A percentile compares a stretch with the other conserved stretches of the same genome.
Conservation (phyloP, 2,888 invertebrate species). For the Drosophila testacea region DNA sequence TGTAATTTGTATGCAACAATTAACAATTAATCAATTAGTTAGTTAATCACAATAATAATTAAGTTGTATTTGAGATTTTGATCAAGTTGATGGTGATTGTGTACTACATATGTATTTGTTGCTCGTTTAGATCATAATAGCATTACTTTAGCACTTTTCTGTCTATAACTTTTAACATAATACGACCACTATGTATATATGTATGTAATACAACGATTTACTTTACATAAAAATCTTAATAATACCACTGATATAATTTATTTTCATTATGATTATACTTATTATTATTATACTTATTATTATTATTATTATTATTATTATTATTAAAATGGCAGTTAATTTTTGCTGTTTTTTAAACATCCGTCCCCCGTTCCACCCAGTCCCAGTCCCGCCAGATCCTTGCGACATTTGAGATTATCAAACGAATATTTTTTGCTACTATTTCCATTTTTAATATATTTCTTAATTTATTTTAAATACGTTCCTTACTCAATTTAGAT, state of each 20-base stretch:
- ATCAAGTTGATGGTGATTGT: slow-evolving; percentile 10
- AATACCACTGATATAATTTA: slow-evolving; percentile 11
- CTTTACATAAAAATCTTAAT: slow-evolving; percentile 35
- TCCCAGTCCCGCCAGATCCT: slow-evolving; percentile 8
- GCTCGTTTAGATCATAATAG: slow-evolving; percentile 39
- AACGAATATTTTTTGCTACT: slow-evolving; percentile 20
- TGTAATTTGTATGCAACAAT: slow-evolving; percentile 39
- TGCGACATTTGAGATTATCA: slow-evolving; percentile 15
- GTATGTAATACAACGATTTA: slow-evolving; percentile 49
- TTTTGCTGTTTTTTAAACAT: slow-evolving; percentile 16
- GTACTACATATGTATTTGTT: slow-evolving; percentile 26
- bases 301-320: slow-evolving; percentile 3
- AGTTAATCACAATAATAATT: slow-evolving; percentile 3
- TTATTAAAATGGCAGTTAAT: slow-evolving; percentile 27
- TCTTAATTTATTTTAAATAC: background rate
- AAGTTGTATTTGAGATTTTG: slow-evolving; percentile 1
- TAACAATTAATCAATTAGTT: slow-evolving; percentile 20
- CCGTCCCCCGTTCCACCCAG: background rate
- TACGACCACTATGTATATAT: slow-evolving; percentile 55
- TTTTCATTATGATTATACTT: slow-evolving; percentile 1
- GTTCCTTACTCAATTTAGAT: background rate
- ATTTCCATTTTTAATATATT: background rate
- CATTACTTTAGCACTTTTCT: slow-evolving; percentile 27
- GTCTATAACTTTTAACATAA: slow-evolving; percentile 24
- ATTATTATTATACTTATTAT: slow-evolving; percentile 3